Percentiles rank a stretch among this genome's conserved stretches.
Conservation (phyloP, 2,888 invertebrate genomes). For the Muschampia plurimacula region DNA sequence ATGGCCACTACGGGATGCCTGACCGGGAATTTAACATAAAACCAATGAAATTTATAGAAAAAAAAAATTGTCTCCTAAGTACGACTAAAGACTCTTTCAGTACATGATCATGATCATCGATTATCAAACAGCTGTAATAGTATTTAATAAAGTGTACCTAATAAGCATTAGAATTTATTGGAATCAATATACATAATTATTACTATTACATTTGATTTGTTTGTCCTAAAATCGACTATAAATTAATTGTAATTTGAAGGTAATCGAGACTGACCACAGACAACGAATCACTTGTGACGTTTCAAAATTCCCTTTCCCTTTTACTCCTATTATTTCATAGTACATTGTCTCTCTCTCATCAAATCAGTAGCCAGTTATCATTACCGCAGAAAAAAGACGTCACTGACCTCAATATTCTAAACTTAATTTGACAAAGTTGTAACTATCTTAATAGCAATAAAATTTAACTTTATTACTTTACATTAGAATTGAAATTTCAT, state of each 20-base stretch:
- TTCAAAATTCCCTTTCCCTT: slow-evolving; percentile 50
- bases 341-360: slow-evolving; percentile 61
- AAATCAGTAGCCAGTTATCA: slow-evolving; percentile 63
- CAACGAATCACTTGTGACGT: slow-evolving; percentile 54
- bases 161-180: too few species aligned
- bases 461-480: slow-evolving; percentile 36
- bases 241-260: slow-evolving; percentile 13
- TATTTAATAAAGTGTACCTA: too few species aligned
- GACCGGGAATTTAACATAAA: too few species aligned
- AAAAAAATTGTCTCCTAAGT: too few species aligned
- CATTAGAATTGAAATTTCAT: slow-evolving; percentile 46
- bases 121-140: too few species aligned
- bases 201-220: background rate
- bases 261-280: slow-evolving; percentile 59
- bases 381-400: slow-evolving; percentile 75
- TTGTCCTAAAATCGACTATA: background rate
- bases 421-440: slow-evolving; percentile 53
- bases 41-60: too few species aligned
- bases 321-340: slow-evolving; percentile 49
- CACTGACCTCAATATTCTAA: slow-evolving; percentile 77
- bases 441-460: slow-evolving; percentile 18
- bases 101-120: too few species aligned
- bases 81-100: too few species aligned
- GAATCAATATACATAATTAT: too few species aligned
- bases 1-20: too few species aligned